phyloP scores from a whole-genome alignment of 2,888 invertebrate species.

The Yponomeuta cagnagella region DNA sequence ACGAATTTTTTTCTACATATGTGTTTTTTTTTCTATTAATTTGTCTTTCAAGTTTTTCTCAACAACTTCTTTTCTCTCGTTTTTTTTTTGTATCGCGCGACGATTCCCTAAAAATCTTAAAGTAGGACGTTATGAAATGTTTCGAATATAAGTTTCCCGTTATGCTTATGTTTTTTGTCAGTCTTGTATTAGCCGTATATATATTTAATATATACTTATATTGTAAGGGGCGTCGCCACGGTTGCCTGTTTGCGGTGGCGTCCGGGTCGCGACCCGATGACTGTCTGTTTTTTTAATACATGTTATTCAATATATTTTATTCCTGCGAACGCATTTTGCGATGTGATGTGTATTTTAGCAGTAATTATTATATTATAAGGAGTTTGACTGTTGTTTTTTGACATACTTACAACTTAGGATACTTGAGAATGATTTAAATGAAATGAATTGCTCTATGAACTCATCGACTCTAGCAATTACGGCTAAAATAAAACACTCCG shows the following conservation, averaged over 20 bases:
- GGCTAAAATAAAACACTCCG: conserved; percentile 63
- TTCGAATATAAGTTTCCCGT: conserved; percentile 76
- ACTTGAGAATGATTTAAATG: conserved; percentile 63
- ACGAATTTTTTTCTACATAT: conserved; percentile 58
- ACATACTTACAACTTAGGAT: conserved; percentile 75
- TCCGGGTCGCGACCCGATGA: conserved; percentile 52
- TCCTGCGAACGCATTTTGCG: conserved; percentile 88
- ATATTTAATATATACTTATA: conserved; percentile 61
- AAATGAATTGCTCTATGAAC: conserved; percentile 38
- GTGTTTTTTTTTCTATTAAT: conserved; percentile 67
- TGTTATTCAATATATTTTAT: conserved; percentile 85
- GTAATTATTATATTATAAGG: conserved; percentile 76
- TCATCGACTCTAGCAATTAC: conserved; percentile 59
- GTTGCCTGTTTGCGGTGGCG: conserved; percentile 70
- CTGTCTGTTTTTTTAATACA: conserved; percentile 76
- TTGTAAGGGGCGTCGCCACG: conserved; percentile 60
- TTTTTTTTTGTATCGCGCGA: conserved; percentile 68
- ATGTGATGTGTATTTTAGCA: conserved; percentile 79
- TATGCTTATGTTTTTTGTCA: conserved; percentile 69
- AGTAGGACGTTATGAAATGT: conserved; percentile 77
- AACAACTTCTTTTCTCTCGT: background rate
- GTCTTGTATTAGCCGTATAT: conserved; percentile 67
- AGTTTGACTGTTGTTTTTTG: conserved; percentile 77
- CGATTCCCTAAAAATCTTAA: conserved; percentile 75
- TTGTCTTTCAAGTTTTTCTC: conserved; percentile 75